A percentile compares a stretch with the other conserved stretches of the same genome.
Conservation (phyloP, 2,888 invertebrate genomes). For the Melanotus villosus region DNA sequence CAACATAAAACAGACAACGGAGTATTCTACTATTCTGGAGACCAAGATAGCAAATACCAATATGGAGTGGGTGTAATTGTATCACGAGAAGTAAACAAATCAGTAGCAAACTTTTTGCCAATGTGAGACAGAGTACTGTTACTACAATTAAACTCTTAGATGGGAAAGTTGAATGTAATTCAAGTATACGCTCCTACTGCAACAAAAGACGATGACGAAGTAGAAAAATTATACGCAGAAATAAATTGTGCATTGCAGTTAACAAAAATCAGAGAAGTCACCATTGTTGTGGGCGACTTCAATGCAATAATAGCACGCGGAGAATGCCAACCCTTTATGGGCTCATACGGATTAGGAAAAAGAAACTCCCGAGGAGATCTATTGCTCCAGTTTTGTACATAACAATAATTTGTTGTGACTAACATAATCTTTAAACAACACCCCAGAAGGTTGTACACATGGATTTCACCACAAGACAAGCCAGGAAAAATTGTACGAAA, state of each 20-base stretch:
- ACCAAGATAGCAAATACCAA: too few relatives aligned
- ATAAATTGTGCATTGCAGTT: not conserved
- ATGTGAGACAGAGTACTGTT: not conserved
- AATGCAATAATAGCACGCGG: not conserved
- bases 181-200: not conserved
- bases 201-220: not conserved
- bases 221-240: not conserved
- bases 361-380: not conserved
- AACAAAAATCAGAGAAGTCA: slow-evolving; percentile 1
- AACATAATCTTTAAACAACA: not conserved
- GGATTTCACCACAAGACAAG: too few relatives aligned
- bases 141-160: not conserved
- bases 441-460: not conserved
- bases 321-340: not conserved
- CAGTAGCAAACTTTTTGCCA: too few relatives aligned
- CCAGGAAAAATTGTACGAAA: too few relatives aligned
- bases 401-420: not conserved
- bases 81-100: too few relatives aligned
- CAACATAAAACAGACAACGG: too few relatives aligned
- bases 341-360: not conserved
- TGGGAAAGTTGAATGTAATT: not conserved
- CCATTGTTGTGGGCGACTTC: not conserved
- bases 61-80: too few relatives aligned
- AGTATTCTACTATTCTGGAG: too few relatives aligned
- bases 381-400: too few relatives aligned